Conservation (phyloP, 1,140 invertebrate genomes). For the Hyphantria cunea region DNA sequence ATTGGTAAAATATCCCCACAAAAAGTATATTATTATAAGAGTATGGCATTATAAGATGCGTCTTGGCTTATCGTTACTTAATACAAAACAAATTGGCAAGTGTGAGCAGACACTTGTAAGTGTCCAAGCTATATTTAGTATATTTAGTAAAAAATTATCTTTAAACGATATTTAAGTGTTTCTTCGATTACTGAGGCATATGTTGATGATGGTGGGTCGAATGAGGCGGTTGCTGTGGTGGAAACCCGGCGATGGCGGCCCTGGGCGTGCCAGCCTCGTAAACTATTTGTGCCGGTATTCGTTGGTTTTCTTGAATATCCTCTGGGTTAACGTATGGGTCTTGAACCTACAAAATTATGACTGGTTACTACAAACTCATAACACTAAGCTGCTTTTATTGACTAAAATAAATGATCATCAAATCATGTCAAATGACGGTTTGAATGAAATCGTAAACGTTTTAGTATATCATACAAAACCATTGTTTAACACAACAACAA, state of each 20-base stretch:
- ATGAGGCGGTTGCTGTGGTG: slow-evolving; percentile 28
- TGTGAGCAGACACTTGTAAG: slow-evolving; percentile 4
- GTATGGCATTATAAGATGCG: too few species aligned
- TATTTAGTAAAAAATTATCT: not conserved
- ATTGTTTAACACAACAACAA: too few species aligned
- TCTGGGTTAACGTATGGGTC: slow-evolving; percentile 44
- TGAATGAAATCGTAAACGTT: too few species aligned
- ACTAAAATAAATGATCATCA: too few species aligned
- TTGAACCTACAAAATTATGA: slow-evolving; percentile 37
- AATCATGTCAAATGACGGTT: too few species aligned
- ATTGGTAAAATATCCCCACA: too few species aligned
- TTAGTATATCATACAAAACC: too few species aligned
- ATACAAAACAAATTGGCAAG: slow-evolving; percentile 21
- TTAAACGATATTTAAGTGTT: too few species aligned
- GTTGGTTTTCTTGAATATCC: slow-evolving; percentile 43
- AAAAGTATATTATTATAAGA: too few species aligned
- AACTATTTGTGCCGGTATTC: slow-evolving; percentile 46
- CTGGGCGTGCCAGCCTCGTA: slow-evolving; percentile 41
- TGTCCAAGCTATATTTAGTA: not conserved
- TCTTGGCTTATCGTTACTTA: too few species aligned
- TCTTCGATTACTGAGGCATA: slow-evolving; percentile 27
- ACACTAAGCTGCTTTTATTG: too few species aligned
- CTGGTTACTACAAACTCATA: too few species aligned
- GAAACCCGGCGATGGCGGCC: slow-evolving; percentile 32
- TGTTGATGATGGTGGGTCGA: slow-evolving; percentile 18